Percentiles rank a stretch among this genome's conserved stretches.
Evolutionary conservation across 1,140 invertebrate species (phyloP).

Genomic region (Ylistrum balloti): DNA sequence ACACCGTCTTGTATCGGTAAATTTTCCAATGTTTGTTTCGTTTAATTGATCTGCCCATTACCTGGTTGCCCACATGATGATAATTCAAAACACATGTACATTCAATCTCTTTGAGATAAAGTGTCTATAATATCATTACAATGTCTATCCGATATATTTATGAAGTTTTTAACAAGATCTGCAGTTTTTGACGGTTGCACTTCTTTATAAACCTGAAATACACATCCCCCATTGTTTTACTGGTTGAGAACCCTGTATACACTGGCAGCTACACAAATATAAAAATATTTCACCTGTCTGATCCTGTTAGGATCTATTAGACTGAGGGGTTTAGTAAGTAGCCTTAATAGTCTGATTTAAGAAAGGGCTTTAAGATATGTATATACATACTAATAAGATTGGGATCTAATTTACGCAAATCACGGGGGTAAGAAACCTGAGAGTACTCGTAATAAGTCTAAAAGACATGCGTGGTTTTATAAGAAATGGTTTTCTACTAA

Average conservation of each 20-base stretch:
- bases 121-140: background rate
- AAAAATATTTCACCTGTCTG: background rate
- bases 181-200: background rate
- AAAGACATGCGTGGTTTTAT: background rate
- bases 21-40: background rate
- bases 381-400: background rate
- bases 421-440: background rate
- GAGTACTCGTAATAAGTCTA: background rate
- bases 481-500: background rate
- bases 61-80: background rate
- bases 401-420: background rate
- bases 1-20: background rate
- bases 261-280: background rate
- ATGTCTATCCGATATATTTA: background rate
- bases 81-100: background rate
- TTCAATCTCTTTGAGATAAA: background rate
- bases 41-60: constrained; percentile 5
- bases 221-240: background rate
- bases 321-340: background rate
- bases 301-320: background rate
- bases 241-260: background rate
- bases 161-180: background rate
- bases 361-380: no score
- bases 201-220: background rate
- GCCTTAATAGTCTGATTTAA: no score